These are phyloP conservation scores for Hestina assimilis DNA, from an alignment of 1,140 invertebrate species.

Conservation along the genomic window DNA sequence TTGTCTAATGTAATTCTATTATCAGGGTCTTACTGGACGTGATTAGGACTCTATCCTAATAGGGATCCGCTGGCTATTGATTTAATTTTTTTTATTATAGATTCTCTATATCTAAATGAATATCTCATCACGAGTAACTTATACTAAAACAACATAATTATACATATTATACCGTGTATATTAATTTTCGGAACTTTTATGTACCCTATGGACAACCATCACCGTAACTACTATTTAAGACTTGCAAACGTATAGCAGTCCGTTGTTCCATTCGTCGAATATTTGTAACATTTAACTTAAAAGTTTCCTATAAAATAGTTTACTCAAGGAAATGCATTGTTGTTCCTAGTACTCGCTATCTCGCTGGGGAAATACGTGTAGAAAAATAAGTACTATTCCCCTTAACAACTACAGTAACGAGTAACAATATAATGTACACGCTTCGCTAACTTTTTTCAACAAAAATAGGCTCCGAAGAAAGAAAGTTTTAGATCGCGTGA, in stretches of 20 bases:
- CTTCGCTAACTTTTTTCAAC: neutral
- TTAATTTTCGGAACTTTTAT: no score
- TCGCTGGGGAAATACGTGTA: constrained; percentile 2
- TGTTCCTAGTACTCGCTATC: neutral
- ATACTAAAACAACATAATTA: no score
- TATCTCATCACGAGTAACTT: no score
- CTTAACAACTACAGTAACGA: constrained; percentile 5
- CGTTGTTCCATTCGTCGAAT: neutral
- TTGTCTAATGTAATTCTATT: no score
- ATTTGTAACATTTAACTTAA: constrained; percentile 4
- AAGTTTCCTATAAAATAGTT: constrained; percentile 1
- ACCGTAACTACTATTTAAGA: no score
- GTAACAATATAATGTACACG: neutral
- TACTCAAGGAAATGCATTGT: neutral
- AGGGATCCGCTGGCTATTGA: no score
- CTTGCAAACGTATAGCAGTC: neutral
- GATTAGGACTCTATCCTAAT: no score
- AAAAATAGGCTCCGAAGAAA: neutral
- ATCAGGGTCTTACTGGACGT: no score
- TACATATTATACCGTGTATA: no score
- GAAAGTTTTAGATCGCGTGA: constrained; percentile 1
- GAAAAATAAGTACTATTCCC: constrained; percentile 5
- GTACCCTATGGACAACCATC: no score
- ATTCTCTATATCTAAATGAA: no score
- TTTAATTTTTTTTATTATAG: no score